These are phyloP conservation scores for Parapristionchus giblindavisi DNA, from an alignment of 2,888 invertebrate genomes.

Conservation along the genomic window DNA sequence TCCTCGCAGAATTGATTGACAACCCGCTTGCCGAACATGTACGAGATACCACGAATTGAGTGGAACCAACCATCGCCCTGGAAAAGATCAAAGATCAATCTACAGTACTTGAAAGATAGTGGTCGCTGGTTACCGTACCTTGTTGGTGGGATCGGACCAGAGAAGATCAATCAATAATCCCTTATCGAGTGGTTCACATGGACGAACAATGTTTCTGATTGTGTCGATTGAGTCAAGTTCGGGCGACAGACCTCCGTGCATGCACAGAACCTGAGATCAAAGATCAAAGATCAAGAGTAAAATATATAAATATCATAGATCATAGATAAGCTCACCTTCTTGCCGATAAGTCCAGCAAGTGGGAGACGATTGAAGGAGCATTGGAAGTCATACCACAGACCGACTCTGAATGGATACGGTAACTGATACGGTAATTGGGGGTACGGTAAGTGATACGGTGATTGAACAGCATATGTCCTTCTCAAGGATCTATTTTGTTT, in stretches of 20 bases:
- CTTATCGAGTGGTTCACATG: slow-evolving; percentile 58
- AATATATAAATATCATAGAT: not conserved
- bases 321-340: slow-evolving; percentile 41
- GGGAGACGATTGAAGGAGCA: slow-evolving; percentile 62
- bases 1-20: slow-evolving; percentile 55
- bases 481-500: too few species aligned
- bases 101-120: too few species aligned
- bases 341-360: slow-evolving; percentile 62
- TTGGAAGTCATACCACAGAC: slow-evolving; percentile 66
- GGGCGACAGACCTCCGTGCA: slow-evolving; percentile 63
- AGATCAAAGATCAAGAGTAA: not conserved
- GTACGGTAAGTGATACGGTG: not conserved
- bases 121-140: slow-evolving; percentile 41
- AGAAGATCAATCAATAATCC: slow-evolving; percentile 62
- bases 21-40: slow-evolving; percentile 62
- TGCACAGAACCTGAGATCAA: slow-evolving; percentile 55
- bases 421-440: not conserved
- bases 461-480: not conserved
- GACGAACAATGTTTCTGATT: slow-evolving; percentile 55
- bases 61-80: slow-evolving; percentile 49
- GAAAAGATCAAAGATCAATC: not conserved
- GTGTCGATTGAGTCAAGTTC: slow-evolving; percentile 55
- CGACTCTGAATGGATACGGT: slow-evolving; percentile 45
- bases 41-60: slow-evolving; percentile 57
- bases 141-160: slow-evolving; percentile 65